phyloP scores from a whole-genome alignment of 2,888 invertebrate species.

The Petrolisthes manimaculis region DNA sequence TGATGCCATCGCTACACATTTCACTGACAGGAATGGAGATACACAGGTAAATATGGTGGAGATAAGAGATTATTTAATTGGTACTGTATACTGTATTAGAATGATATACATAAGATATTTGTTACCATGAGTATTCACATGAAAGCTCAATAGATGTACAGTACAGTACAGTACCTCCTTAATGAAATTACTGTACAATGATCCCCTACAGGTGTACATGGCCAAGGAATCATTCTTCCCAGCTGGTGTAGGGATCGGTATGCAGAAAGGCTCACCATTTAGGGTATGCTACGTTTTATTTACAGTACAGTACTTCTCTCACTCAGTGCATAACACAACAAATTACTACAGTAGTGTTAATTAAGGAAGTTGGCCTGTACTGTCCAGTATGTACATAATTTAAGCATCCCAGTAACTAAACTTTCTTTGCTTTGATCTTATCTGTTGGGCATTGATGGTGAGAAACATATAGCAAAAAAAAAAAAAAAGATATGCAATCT shows the following conservation, averaged over 20 bases:
- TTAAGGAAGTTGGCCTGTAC: too few relatives aligned
- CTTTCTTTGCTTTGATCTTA: too few relatives aligned
- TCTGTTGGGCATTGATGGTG: too few relatives aligned
- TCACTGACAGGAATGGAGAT: slow-evolving; percentile 55
- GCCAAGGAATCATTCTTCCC: slow-evolving; percentile 56
- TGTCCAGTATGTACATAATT: too few relatives aligned
- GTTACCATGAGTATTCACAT: not conserved
- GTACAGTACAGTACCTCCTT: not conserved
- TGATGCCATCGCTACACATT: slow-evolving; percentile 56
- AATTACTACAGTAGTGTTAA: too few relatives aligned
- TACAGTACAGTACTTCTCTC: too few relatives aligned
- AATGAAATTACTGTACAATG: not conserved
- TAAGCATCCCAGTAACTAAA: too few relatives aligned
- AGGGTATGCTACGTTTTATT: slow-evolving; percentile 28
- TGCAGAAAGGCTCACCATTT: slow-evolving; percentile 52
- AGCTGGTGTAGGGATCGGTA: slow-evolving; percentile 44
- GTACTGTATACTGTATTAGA: not conserved
- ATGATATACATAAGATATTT: not conserved
- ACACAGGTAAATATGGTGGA: not conserved
- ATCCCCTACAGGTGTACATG: slow-evolving; percentile 27
- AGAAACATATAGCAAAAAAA: too few relatives aligned
- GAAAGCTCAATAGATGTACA: not conserved
- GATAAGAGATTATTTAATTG: not conserved
- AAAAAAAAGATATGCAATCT: too few relatives aligned
- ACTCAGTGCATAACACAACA: too few relatives aligned